A percentile compares a stretch with the other conserved stretches of the same genome.
These are phyloP conservation scores for Plectropomus leopardus DNA, from an alignment of 2,113 vertebrate genomes.

Conservation along the genomic window DNA sequence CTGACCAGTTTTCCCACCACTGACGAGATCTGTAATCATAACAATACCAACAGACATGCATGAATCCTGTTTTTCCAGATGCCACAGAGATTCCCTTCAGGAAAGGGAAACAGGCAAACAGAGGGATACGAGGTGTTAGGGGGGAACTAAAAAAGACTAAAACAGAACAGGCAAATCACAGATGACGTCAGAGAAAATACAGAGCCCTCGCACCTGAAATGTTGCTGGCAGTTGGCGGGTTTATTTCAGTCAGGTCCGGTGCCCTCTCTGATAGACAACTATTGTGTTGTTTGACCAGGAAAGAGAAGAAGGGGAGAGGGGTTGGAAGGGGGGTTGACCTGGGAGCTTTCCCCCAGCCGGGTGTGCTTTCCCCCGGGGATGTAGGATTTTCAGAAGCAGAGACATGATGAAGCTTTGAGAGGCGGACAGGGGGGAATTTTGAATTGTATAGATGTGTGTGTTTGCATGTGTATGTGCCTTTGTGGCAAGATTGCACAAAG, in stretches of 20 bases:
- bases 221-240: constrained; percentile 20
- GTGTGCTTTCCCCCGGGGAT: constrained; percentile 75
- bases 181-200: constrained; percentile 54
- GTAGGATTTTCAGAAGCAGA: constrained; percentile 69
- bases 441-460: constrained; percentile 13
- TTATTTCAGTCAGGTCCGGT: constrained; percentile 66
- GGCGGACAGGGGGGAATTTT: constrained; percentile 19
- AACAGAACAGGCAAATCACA: constrained; percentile 31
- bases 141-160: constrained; percentile 34
- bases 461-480: neutral
- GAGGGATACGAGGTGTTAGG: constrained; percentile 60
- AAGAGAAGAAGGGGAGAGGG: constrained; percentile 63
- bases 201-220: constrained; percentile 65
- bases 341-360: constrained; percentile 61
- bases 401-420: constrained; percentile 62
- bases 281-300: constrained; percentile 80
- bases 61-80: constrained; percentile 79
- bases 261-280: constrained; percentile 70
- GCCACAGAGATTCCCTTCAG: constrained; percentile 71
- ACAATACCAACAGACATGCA: constrained; percentile 58
- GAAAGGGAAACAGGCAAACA: constrained; percentile 83
- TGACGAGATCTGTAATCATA: constrained; percentile 39
- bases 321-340: constrained; percentile 33
- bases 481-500: neutral
- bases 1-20: neutral